Evolutionary conservation across 2,888 invertebrate genomes (phyloP).

Genomic region (Tachystola acroxantha): DNA sequence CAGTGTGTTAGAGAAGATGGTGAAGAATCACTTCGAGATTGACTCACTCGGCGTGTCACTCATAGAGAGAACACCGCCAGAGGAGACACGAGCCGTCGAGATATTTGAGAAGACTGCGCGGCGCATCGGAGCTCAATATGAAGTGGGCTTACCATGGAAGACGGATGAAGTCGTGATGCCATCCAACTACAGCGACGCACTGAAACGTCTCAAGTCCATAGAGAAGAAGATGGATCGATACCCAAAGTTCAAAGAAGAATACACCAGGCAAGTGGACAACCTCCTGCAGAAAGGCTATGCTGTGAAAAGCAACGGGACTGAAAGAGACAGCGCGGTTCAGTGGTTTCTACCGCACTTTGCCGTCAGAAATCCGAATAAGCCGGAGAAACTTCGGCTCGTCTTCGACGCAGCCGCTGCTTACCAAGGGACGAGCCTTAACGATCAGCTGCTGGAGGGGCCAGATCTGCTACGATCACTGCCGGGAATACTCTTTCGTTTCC

Average conservation of each 20-base stretch:
- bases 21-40: not conserved
- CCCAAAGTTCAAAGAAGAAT: not conserved
- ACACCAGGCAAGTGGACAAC: not conserved
- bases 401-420: not conserved
- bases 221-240: not conserved
- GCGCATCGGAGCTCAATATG: not conserved
- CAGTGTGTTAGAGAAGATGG: not conserved
- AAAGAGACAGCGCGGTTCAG: too few relatives aligned
- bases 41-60: not conserved
- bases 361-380: not conserved
- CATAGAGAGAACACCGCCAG: too few relatives aligned
- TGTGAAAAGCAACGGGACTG: too few relatives aligned
- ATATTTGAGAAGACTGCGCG: not conserved
- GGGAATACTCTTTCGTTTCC: too few relatives aligned
- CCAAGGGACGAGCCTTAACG: not conserved
- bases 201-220: not conserved
- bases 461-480: too few relatives aligned
- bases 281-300: not conserved
- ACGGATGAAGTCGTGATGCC: not conserved
- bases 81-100: not conserved
- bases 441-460: too few relatives aligned
- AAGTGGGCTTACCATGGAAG: not conserved
- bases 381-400: not conserved
- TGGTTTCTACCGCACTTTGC: slow-evolving; percentile 1
- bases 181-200: not conserved